Evolutionary conservation across 2,797 vertebrate genomes (phyloP).

Genomic region (Molothrus aeneus): DNA sequence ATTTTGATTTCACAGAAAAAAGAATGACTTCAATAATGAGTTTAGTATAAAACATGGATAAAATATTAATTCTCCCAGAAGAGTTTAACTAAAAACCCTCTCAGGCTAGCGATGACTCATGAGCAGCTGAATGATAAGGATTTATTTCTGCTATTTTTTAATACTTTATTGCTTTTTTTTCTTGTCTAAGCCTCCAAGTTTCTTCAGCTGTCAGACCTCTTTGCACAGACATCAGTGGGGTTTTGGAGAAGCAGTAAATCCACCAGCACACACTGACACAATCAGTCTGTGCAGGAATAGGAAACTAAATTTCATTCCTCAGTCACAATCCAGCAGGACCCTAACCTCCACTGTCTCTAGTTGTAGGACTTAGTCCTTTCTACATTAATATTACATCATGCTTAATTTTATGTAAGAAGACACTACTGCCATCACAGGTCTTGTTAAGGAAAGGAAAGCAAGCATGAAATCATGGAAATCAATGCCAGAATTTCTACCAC

Average conservation of each 20-base stretch:
- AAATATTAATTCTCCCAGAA: slow-evolving; percentile 38
- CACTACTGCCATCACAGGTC: not conserved
- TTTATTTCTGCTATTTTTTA: slow-evolving; percentile 33
- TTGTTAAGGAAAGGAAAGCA: not conserved
- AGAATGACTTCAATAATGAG: not conserved
- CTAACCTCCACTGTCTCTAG: not conserved
- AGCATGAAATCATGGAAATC: not conserved
- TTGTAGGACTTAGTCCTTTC: not conserved
- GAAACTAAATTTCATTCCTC: not conserved
- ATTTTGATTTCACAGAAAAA: slow-evolving; percentile 14
- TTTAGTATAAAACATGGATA: slow-evolving; percentile 21
- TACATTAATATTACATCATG: not conserved
- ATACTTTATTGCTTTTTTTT: slow-evolving; percentile 4
- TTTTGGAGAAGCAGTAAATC: not conserved
- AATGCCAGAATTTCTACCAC: not conserved
- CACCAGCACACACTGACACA: not conserved
- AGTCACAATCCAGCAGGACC: not conserved
- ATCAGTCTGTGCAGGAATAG: not conserved
- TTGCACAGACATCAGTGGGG: not conserved
- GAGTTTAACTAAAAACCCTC: slow-evolving; percentile 13
- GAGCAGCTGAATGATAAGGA: not conserved
- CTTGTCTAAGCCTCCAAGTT: not conserved
- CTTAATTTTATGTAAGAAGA: not conserved
- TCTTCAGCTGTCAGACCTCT: not conserved
- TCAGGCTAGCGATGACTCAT: slow-evolving; percentile 42